Percentiles rank a stretch among this genome's conserved stretches.
These are phyloP conservation scores for Brachycybe producta DNA, from an alignment of 2,888 invertebrate species.

Conservation along the genomic window DNA sequence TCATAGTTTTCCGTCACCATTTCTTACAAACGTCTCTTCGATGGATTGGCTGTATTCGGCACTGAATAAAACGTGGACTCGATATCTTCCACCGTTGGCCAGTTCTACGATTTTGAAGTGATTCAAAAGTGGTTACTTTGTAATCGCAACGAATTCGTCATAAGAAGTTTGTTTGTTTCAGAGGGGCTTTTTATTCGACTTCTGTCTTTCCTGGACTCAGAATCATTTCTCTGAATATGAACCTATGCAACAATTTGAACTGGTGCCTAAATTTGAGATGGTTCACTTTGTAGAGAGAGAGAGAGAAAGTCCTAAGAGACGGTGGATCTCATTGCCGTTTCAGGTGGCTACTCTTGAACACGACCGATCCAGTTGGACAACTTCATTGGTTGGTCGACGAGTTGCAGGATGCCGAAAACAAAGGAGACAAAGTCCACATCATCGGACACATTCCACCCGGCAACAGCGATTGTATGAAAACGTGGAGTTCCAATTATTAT, in stretches of 20 bases:
- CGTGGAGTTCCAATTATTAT: slow-evolving; percentile 91
- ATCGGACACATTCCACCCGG: slow-evolving; percentile 95
- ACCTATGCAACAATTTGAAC: slow-evolving; percentile 32
- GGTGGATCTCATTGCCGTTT: slow-evolving; percentile 23
- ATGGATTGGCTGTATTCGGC: slow-evolving; percentile 32
- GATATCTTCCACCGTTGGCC: slow-evolving; percentile 30
- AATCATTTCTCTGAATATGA: slow-evolving; percentile 36
- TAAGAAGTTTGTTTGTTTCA: slow-evolving; percentile 1
- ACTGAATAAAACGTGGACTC: slow-evolving; percentile 31
- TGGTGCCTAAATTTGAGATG: slow-evolving; percentile 10
- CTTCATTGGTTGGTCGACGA: slow-evolving; percentile 91
- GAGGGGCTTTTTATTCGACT: slow-evolving; percentile 37
- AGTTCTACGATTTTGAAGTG: slow-evolving; percentile 5
- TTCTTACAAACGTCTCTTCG: not conserved
- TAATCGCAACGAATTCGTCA: not conserved
- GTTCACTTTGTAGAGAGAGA: not conserved
- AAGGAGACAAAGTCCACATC: slow-evolving; percentile 72
- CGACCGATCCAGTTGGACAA: slow-evolving; percentile 89
- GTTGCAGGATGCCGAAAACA: slow-evolving; percentile 83
- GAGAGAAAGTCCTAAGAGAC: not conserved
- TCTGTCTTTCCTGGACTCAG: slow-evolving; percentile 32
- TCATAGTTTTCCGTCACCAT: slow-evolving; percentile 16
- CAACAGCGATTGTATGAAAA: slow-evolving; percentile 79
- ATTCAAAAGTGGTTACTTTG: not conserved
- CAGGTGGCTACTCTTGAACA: slow-evolving; percentile 84